A percentile compares a stretch with the other conserved stretches of the same genome.
phyloP scores from a whole-genome alignment of 2,113 vertebrate species.

The Alces alces region DNA sequence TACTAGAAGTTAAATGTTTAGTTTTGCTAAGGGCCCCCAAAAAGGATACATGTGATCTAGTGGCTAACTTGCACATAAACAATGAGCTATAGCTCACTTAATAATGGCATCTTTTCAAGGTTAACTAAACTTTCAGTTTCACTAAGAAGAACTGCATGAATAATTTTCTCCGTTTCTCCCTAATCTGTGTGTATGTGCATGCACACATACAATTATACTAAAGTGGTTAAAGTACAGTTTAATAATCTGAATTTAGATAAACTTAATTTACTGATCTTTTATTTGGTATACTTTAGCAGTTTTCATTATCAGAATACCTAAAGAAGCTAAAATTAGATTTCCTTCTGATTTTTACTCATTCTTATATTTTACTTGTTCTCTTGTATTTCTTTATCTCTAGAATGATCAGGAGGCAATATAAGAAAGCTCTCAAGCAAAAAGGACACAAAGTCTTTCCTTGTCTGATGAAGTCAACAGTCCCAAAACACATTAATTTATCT shows the following conservation, averaged over 20 bases:
- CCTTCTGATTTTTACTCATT: not conserved
- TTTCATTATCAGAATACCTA: conserved; percentile 23
- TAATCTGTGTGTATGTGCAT: not conserved
- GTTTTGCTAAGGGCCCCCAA: not conserved
- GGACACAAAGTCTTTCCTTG: not conserved
- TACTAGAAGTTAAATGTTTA: not conserved
- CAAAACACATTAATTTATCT: not conserved
- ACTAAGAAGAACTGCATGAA: not conserved
- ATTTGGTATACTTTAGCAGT: not conserved
- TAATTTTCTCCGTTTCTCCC: not conserved
- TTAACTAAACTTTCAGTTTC: not conserved
- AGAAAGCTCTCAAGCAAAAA: conserved; percentile 24
- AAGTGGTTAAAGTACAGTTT: not conserved
- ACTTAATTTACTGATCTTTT: conserved; percentile 11
- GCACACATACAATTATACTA: not conserved
- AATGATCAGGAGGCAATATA: conserved; percentile 28
- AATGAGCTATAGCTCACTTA: not conserved
- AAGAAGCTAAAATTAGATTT: conserved; percentile 14
- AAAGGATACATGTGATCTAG: not conserved
- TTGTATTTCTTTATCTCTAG: conserved; percentile 6
- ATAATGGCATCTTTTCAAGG: not conserved
- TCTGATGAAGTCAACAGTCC: not conserved
- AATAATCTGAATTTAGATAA: conserved; percentile 33
- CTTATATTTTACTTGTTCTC: not conserved
- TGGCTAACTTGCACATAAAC: not conserved